phyloP scores from a whole-genome alignment of 2,113 vertebrate genomes.

The Mormyrus iriodes region DNA sequence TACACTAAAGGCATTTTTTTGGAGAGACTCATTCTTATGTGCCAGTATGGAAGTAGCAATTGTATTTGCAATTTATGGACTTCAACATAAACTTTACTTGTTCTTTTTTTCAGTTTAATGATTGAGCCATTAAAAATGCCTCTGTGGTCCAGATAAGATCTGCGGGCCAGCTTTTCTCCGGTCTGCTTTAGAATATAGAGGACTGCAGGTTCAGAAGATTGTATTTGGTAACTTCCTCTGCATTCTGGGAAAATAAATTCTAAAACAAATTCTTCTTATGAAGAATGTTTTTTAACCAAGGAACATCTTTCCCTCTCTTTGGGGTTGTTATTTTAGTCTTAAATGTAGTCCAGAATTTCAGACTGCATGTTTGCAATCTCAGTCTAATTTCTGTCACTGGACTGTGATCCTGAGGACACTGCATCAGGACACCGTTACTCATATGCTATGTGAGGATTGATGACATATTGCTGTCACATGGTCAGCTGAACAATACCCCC shows the following conservation, averaged over 20 bases:
- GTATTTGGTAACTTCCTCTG: not conserved
- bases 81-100: not conserved
- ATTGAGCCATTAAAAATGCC: not conserved
- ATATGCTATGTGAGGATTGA: not conserved
- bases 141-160: not conserved
- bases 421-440: not conserved
- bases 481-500: not conserved
- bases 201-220: not conserved
- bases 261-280: not conserved
- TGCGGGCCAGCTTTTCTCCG: not conserved
- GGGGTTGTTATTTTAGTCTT: not conserved
- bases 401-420: not conserved
- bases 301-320: not conserved
- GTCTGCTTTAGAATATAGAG: not conserved
- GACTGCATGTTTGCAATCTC: not conserved
- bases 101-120: not conserved
- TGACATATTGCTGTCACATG: not conserved
- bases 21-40: not conserved
- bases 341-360: not conserved
- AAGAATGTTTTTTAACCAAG: not conserved
- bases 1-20: not conserved
- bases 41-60: not conserved
- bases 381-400: not conserved
- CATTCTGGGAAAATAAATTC: not conserved
- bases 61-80: not conserved